Base-by-base conservation (phyloP, 2,113 vertebrate genomes). In the Antidorcas marsupialis region DNA sequence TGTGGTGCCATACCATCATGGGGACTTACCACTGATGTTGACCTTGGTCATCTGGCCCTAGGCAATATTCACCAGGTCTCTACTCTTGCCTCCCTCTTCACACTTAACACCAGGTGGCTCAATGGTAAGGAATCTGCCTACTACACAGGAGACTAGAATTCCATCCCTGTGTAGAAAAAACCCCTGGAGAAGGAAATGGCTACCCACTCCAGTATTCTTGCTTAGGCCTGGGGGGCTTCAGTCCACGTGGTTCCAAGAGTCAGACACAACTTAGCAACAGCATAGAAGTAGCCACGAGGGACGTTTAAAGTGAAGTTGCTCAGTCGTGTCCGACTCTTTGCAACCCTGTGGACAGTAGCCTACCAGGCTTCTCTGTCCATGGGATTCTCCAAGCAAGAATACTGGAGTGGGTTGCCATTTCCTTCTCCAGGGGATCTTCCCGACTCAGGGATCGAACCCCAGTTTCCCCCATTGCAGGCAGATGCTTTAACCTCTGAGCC, bases 251-350 rank as follows among this genome's bases (percentile, higher is more conserved):
- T 39, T 23, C 1, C n/a, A 74, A 39, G 17, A 36, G n/a, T 71
- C 67, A 71, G n/a, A 74, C n/a, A 23, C 19, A 39, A 71, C n/a
- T 39, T 71, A 71, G n/a, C 67, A 23, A 39, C 71, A 16, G 82
- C 4, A 28, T 3, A 16, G 4, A 25, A 28, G n/a, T 39, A 27
- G 55, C 14, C 14, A 17, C 3, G 0, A 16, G n/a, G 7, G 7
- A 57, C 16, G 13, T 27, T 27, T 23, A 28, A 60, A 14, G 59
- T 60, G 12, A 60, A 28, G 28, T 60, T 5, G 6, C 59, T 60
- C 59, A 60, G 59, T 60, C 1, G 10, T 59, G 57, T 59, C 57
- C 0, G 10, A 59, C 57, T 59, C 28, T 27, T 59, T 60, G 59
- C 59, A 28, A 60, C 5, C 27, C 59, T 30, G 12, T 60, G 59